Percentiles rank a stretch among this genome's conserved stretches.
Evolutionary conservation across 1,140 invertebrate species (phyloP).

Genomic region (Popillia japonica): DNA sequence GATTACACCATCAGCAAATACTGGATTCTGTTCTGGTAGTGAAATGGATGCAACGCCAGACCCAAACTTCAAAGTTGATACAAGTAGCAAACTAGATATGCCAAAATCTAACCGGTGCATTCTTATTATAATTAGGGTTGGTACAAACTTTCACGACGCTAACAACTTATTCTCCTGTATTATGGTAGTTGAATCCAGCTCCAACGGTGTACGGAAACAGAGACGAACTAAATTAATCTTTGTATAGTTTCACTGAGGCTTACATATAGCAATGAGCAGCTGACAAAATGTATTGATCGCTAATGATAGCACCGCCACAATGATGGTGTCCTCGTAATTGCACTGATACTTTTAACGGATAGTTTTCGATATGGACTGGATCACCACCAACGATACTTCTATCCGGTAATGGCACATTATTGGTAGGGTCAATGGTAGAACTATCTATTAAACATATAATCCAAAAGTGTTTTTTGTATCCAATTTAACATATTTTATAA

Average conservation of each 20-base stretch:
- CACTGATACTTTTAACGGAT: slow-evolving; percentile 67
- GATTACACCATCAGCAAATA: slow-evolving; percentile 39
- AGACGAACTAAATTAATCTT: neutral
- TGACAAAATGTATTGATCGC: slow-evolving; percentile 27
- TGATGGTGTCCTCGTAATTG: slow-evolving; percentile 40
- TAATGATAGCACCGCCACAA: slow-evolving; percentile 46
- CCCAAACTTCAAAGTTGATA: slow-evolving; percentile 51
- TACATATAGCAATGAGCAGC: slow-evolving; percentile 43
- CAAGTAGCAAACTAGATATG: slow-evolving; percentile 64
- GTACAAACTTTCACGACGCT: neutral
- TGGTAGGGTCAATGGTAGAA: too few relatives aligned
- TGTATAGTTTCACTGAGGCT: neutral
- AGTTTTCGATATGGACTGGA: slow-evolving; percentile 62
- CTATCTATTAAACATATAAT: too few relatives aligned
- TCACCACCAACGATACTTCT: slow-evolving; percentile 65
- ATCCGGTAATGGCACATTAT: slow-evolving; percentile 42
- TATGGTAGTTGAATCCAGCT: neutral
- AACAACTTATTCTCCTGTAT: neutral
- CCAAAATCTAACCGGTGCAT: slow-evolving; percentile 56
- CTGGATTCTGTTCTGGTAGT: slow-evolving; percentile 40
- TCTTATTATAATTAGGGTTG: neutral
- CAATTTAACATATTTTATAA: too few relatives aligned
- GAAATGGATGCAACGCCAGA: slow-evolving; percentile 44
- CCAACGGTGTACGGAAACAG: neutral
- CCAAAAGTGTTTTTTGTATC: too few relatives aligned